A percentile compares a stretch with the other conserved stretches of the same genome.
Evolutionary conservation across 2,888 invertebrate genomes (phyloP).

Genomic region (Patella caerulea): DNA sequence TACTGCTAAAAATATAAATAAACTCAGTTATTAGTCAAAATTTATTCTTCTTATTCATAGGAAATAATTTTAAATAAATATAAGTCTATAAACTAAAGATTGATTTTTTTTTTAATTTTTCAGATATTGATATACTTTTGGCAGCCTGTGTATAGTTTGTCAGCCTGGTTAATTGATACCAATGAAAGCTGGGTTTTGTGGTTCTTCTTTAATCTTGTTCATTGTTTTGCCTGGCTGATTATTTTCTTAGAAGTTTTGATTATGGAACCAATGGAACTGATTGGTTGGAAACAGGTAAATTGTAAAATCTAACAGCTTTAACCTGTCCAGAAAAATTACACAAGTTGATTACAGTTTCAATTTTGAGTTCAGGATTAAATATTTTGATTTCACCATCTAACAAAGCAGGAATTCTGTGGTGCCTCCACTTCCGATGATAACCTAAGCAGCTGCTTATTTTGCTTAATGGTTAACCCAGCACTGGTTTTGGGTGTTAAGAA

Average conservation of each 20-base stretch:
- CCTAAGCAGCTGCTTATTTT: no score
- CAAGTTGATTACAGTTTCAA: no score
- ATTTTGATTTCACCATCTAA: no score
- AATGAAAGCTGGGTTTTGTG: conserved; percentile 41
- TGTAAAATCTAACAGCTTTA: neutral
- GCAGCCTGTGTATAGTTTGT: conserved; percentile 46
- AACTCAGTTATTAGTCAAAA: no score
- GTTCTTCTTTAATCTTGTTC: conserved; percentile 55
- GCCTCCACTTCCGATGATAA: no score
- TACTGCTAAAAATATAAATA: no score
- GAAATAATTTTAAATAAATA: neutral
- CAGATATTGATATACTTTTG: conserved; percentile 53
- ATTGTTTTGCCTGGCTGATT: conserved; percentile 51
- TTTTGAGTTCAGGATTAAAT: no score
- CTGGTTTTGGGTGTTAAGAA: no score
- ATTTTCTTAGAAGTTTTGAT: conserved; percentile 47
- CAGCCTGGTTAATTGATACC: conserved; percentile 57
- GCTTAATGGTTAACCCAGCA: no score
- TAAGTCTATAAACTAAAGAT: neutral
- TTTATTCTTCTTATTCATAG: no score
- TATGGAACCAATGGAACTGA: conserved; percentile 52
- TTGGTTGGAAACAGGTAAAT: conserved; percentile 60
- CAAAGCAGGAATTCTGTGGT: no score
- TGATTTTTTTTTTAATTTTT: neutral
- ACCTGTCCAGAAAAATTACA: neutral